These are phyloP conservation scores for Eptatretus burgeri DNA, from an alignment of 2,113 vertebrate genomes.

Conservation along the genomic window DNA sequence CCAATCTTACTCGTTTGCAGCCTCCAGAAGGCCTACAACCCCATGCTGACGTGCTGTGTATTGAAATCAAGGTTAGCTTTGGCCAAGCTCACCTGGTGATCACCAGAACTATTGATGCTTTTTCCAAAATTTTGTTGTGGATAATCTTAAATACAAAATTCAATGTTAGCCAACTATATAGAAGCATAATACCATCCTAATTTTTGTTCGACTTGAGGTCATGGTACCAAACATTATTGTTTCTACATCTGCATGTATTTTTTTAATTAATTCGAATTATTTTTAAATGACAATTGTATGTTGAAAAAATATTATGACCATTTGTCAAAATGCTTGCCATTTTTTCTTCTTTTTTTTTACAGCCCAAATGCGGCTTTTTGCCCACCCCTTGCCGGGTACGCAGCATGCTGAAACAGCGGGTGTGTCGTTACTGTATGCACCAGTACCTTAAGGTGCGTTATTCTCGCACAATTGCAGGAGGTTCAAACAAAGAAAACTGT, in stretches of 20 bases:
- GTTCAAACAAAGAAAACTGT: too few species aligned
- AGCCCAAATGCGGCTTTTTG: constrained; percentile 95
- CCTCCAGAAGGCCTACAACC: constrained; percentile 15
- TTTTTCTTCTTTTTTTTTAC: constrained; percentile 9
- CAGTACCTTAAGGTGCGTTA: constrained; percentile 43
- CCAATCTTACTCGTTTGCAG: constrained; percentile 50
- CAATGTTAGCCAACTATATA: constrained; percentile 8
- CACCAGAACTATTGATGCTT: background rate
- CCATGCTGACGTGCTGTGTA: background rate
- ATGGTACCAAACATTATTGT: background rate
- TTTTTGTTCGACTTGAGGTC: background rate
- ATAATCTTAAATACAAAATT: constrained; percentile 73
- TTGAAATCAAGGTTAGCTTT: background rate
- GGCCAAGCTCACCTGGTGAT: background rate
- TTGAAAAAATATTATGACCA: background rate
- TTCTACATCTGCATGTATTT: background rate
- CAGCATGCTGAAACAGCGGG: constrained; percentile 57
- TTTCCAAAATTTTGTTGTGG: constrained; percentile 18
- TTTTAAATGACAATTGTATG: background rate
- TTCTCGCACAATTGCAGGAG: too few species aligned
- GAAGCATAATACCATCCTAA: background rate
- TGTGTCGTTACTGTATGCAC: constrained; percentile 94
- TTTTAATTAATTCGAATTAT: background rate
- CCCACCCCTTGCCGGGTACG: constrained; percentile 49
- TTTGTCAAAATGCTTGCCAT: background rate